phyloP scores from a whole-genome alignment of 2,797 vertebrate species.

The Macropodus opercularis region DNA sequence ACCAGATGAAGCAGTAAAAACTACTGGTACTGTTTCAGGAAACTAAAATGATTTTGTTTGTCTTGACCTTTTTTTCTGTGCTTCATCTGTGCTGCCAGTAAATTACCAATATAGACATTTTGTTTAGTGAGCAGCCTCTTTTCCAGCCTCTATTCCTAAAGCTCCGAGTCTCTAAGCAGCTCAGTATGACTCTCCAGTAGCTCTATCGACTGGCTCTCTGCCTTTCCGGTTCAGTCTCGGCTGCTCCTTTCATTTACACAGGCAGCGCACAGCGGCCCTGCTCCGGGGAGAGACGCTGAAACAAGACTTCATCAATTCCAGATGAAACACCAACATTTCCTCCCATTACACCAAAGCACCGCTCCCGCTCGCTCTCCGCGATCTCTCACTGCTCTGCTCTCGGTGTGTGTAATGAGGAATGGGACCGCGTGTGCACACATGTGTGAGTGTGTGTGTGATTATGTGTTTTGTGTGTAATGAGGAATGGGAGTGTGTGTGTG shows the following conservation, averaged over 20 bases:
- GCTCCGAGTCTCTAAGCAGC: constrained; percentile 49
- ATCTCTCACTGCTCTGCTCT: constrained; percentile 72
- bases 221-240: constrained; percentile 60
- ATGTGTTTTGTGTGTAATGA: constrained; percentile 61
- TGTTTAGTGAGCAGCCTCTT: constrained; percentile 42
- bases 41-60: constrained; percentile 10
- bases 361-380: constrained; percentile 65
- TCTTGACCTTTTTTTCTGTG: neutral
- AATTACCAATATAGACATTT: constrained; percentile 44
- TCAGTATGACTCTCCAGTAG: constrained; percentile 62
- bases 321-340: constrained; percentile 86
- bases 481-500: constrained; percentile 56
- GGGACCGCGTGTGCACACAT: constrained; percentile 53
- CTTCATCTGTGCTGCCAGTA: constrained; percentile 14
- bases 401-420: constrained; percentile 74
- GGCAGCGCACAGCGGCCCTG: constrained; percentile 63
- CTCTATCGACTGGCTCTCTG: constrained; percentile 67
- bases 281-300: constrained; percentile 76
- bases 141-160: constrained; percentile 17
- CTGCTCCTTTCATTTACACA: constrained; percentile 76
- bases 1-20: too few species aligned
- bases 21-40: constrained; percentile 16
- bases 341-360: constrained; percentile 78
- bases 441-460: constrained; percentile 29
- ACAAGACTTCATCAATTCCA: constrained; percentile 86